phyloP scores from a whole-genome alignment of 2,113 vertebrate species.

The Hirundichthys speculiger region DNA sequence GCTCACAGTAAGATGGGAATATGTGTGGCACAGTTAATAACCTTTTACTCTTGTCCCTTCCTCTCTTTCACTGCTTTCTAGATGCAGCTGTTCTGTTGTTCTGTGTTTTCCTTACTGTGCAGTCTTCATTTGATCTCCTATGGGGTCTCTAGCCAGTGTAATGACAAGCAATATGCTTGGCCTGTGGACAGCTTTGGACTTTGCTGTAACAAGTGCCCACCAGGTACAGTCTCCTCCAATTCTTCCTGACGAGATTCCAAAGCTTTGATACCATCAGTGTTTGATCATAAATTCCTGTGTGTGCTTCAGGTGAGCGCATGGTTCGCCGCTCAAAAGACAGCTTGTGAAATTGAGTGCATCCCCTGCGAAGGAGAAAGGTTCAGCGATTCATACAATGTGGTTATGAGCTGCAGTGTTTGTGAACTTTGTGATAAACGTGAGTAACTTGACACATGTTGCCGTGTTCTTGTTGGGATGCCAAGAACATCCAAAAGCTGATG shows the following conservation, averaged over 20 bases:
- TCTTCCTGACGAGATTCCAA: background rate
- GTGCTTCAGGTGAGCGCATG: constrained; percentile 40
- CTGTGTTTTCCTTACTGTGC: constrained; percentile 29
- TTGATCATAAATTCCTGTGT: constrained; percentile 7
- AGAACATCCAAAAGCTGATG: too few relatives aligned
- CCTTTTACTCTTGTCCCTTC: background rate
- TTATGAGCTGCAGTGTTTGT: constrained; percentile 3
- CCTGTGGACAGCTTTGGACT: accelerated
- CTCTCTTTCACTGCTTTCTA: constrained; percentile 11
- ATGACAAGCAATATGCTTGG: constrained; percentile 27
- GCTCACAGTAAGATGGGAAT: too few relatives aligned
- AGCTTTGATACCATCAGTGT: background rate
- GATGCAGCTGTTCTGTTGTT: constrained; percentile 39
- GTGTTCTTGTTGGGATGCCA: too few relatives aligned
- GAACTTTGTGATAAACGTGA: constrained; percentile 47
- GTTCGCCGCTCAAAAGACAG: accelerated
- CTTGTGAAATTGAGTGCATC: accelerated
- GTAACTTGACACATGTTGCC: constrained; percentile 24
- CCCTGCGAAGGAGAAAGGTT: background rate
- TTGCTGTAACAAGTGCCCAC: constrained; percentile 59
- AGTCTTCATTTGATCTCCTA: background rate
- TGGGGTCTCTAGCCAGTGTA: constrained; percentile 15
- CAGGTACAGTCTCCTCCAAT: constrained; percentile 52
- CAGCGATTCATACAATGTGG: constrained; percentile 8
- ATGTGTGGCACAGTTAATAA: background rate